Conservation (phyloP, 2,888 invertebrate genomes). For the Abrostola triplasia region DNA sequence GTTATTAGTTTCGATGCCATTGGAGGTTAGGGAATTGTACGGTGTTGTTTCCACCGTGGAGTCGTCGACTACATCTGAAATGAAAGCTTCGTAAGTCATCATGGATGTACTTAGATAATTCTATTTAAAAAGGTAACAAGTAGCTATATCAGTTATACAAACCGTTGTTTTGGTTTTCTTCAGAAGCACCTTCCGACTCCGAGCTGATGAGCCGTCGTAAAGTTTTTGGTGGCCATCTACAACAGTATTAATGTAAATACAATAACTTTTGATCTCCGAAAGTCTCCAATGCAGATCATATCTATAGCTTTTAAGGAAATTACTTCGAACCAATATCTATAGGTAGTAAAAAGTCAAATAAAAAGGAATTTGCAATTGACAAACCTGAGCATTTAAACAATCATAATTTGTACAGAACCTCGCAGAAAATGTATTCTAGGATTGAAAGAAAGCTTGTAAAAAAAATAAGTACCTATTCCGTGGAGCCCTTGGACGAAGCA, state of each 20-base stretch:
- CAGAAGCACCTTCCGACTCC: slow-evolving; percentile 70
- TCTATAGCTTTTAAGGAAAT: too few relatives aligned
- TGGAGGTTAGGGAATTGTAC: slow-evolving; percentile 73
- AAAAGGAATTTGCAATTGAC: too few relatives aligned
- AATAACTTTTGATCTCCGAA: background rate
- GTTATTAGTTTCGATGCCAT: slow-evolving; percentile 72
- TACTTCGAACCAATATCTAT: too few relatives aligned
- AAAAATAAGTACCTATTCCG: slow-evolving; percentile 77
- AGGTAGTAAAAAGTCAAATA: too few relatives aligned
- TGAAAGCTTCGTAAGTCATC: background rate
- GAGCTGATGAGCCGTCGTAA: slow-evolving; percentile 77
- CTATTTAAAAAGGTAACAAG: background rate
- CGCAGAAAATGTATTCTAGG: too few relatives aligned
- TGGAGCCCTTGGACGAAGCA: slow-evolving; percentile 68
- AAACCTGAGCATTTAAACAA: too few relatives aligned
- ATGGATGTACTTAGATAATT: background rate
- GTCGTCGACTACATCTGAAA: slow-evolving; percentile 62
- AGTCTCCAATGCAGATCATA: too few relatives aligned
- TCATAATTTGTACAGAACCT: too few relatives aligned
- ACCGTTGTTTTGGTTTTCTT: slow-evolving; percentile 70
- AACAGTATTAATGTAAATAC: slow-evolving; percentile 11
- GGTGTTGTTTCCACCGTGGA: slow-evolving; percentile 64
- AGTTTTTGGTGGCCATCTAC: slow-evolving; percentile 80
- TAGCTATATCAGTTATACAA: slow-evolving; percentile 27
- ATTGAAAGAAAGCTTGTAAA: too few relatives aligned